Evolutionary conservation across 2,797 vertebrate species (phyloP), one percentile per base, ranked within the genome.

Genomic region (Eospalax fontanierii): DNA sequence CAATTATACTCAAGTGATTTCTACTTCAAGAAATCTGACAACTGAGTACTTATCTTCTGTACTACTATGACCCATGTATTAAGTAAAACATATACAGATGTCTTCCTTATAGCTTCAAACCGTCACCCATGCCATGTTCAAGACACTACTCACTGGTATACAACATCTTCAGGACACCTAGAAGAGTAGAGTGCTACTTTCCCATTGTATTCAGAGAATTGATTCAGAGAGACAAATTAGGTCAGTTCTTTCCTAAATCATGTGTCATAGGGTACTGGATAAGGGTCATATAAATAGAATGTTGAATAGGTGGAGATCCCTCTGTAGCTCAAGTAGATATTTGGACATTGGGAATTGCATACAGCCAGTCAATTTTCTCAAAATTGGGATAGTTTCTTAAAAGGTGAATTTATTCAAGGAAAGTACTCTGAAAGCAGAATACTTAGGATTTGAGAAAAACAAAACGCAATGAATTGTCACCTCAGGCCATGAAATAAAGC

Each of bases 1-100:
- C 40, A 5, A 57, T 21, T 73, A 4, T 26, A 46, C 7, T 75
- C 66, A 6, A 79, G 21, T 91, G 10, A 43, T 84, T 93, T 71
- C 87, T 54, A 65, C 15, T 59, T 93, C 5, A 89, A 85, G 71
- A 91, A 84, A 88, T 65, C 24, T 91, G 75, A 91, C 24, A 71
- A 81, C 22, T 63, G 54, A 91, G 61, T 79, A 83, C 79, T 73
- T 91, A 6, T 59, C 28, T 90, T 90, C 2, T 88, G 90, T 84
- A 71, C 38, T 90, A 10, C 22, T 78, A 12, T 70, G 59, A 43
- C 40, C 40, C 28, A 85, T 71, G n/a, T 74, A 61, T 66, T 95
- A 93, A 73, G 14, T 79, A 91, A 86, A 84, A 86, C 63, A 33
- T 91, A 65, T 57, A 38, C 5, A 38, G 21, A 85, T 91, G 50